These are phyloP conservation scores for Vannuccia rotundouncinata DNA, from an alignment of 2,888 invertebrate genomes.

Conservation along the genomic window DNA sequence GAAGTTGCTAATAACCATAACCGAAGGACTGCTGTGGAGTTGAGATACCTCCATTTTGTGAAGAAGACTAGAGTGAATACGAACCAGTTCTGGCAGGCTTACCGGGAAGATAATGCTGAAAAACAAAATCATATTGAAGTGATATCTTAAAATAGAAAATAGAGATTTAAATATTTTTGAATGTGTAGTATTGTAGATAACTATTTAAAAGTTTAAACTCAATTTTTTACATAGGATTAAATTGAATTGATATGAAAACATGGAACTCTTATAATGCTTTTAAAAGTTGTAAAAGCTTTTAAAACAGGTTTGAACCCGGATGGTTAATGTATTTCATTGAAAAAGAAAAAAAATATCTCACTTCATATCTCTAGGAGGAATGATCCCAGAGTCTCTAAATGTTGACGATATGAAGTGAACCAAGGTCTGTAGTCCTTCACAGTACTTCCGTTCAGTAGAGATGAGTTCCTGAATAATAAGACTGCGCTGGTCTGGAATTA, in stretches of 20 bases:
- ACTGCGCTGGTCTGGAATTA: conserved; percentile 45
- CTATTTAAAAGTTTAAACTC: no score
- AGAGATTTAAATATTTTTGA: no score
- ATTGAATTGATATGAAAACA: no score
- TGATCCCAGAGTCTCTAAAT: conserved; percentile 47
- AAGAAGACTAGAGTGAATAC: not conserved
- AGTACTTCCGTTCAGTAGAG: conserved; percentile 57
- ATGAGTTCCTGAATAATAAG: conserved; percentile 53
- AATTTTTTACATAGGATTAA: no score
- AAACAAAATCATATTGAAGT: no score
- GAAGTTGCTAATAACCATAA: not conserved
- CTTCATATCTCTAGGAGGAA: conserved; percentile 50
- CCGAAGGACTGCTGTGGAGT: not conserved
- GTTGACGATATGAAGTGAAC: conserved; percentile 56
- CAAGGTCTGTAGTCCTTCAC: conserved; percentile 56
- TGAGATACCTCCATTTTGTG: not conserved
- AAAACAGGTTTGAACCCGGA: no score
- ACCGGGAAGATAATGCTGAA: not conserved
- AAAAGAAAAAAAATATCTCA: no score
- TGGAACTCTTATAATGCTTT: no score
- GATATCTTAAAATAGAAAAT: no score
- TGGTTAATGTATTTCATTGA: no score
- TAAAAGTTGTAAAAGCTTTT: no score
- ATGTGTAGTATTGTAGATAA: no score
- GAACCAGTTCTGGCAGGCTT: not conserved